phyloP scores from a whole-genome alignment of 2,797 vertebrate species.

The Phoebastria nigripes region DNA sequence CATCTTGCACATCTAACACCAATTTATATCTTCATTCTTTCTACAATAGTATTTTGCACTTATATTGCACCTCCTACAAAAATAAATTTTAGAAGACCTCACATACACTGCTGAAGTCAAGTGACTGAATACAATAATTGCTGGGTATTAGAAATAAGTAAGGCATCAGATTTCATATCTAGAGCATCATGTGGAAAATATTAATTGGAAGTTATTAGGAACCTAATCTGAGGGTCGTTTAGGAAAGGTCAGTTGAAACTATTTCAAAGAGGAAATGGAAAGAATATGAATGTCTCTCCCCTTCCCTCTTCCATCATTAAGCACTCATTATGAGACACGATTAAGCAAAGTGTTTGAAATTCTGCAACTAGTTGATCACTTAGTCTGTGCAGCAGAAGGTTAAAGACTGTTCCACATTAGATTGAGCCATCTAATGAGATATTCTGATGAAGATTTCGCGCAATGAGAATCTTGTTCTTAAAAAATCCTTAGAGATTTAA shows the following conservation, averaged over 20 bases:
- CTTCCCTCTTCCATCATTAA: neutral
- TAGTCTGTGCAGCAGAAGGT: neutral
- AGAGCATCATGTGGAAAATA: neutral
- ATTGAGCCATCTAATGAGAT: neutral
- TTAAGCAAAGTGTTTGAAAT: neutral
- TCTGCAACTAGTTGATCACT: neutral
- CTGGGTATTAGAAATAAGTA: neutral
- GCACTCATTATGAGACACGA: neutral
- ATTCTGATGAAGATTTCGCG: neutral
- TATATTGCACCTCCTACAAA: neutral
- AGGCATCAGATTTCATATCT: neutral
- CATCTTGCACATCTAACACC: neutral
- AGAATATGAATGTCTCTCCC: neutral
- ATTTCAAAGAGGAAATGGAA: neutral
- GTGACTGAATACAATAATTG: neutral
- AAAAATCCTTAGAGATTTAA: neutral
- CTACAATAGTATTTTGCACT: neutral
- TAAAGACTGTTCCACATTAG: neutral
- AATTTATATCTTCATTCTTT: neutral
- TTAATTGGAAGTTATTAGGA: constrained; percentile 11
- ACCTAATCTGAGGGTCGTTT: neutral
- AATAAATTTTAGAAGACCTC: neutral
- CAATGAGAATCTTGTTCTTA: neutral
- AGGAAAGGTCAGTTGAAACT: neutral
- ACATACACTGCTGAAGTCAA: no score